Percentiles rank a stretch among this genome's conserved stretches.
phyloP scores from a whole-genome alignment of 2,797 vertebrate genomes.

The Gymnothorax javanicus region DNA sequence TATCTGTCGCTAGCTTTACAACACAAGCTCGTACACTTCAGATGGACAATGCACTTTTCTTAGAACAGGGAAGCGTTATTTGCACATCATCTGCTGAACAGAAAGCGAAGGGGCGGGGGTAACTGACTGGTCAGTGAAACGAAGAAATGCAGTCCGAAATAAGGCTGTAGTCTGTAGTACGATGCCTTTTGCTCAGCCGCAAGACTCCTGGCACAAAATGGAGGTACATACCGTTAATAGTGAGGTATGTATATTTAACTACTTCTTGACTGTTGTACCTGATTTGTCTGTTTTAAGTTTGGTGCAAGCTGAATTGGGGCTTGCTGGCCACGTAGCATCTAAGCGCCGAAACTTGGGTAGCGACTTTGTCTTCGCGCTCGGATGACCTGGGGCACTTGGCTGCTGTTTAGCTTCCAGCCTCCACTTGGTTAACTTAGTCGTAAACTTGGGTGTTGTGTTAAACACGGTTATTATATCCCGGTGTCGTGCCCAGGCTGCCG shows the following conservation, averaged over 20 bases:
- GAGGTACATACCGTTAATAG: conserved; percentile 82
- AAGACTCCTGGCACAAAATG: conserved; percentile 85
- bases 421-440: neutral
- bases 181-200: conserved; percentile 81
- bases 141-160: conserved; percentile 70
- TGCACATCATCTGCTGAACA: conserved; percentile 44
- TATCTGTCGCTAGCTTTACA: conserved; percentile 53
- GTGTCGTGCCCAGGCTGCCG: neutral
- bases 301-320: conserved; percentile 67
- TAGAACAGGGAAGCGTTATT: conserved; percentile 37
- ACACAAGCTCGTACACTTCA: conserved; percentile 57
- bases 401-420: neutral
- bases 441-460: neutral
- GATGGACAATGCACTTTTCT: conserved; percentile 46
- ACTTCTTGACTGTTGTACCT: neutral
- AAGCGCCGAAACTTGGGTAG: conserved; percentile 6
- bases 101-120: conserved; percentile 50
- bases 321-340: neutral
- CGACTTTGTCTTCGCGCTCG: neutral
- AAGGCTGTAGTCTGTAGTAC: conserved; percentile 69
- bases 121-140: conserved; percentile 58
- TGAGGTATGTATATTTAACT: conserved; percentile 68
- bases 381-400: neutral
- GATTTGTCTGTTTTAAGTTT: conserved; percentile 29
- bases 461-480: neutral